phyloP scores from a whole-genome alignment of 1,140 invertebrate species.

The Hermetia illucens region DNA sequence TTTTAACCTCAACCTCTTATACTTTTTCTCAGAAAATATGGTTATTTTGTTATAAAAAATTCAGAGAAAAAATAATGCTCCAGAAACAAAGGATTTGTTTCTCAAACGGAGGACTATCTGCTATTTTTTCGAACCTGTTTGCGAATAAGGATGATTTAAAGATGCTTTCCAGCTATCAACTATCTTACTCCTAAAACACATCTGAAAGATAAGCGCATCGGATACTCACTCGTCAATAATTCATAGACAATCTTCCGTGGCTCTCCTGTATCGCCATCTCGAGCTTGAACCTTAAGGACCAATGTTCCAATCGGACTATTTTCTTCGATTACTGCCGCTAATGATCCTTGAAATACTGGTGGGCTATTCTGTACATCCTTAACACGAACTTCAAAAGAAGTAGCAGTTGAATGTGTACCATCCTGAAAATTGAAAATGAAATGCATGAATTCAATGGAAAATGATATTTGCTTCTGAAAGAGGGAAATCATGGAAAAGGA shows the following conservation, averaged over 20 bases:
- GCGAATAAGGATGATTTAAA: no score
- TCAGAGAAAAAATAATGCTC: no score
- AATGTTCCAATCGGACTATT: conserved; percentile 72
- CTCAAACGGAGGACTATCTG: no score
- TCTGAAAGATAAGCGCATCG: no score
- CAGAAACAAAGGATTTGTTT: no score
- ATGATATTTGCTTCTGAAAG: not conserved
- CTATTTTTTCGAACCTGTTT: no score
- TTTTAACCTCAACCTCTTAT: no score
- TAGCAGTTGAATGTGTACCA: conserved; percentile 54
- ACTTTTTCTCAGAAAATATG: no score
- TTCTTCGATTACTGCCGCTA: conserved; percentile 67
- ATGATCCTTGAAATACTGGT: conserved; percentile 64
- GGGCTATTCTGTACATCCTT: conserved; percentile 71
- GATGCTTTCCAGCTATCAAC: no score
- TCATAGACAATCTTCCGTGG: conserved; percentile 65
- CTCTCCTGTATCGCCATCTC: conserved; percentile 67
- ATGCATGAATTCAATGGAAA: not conserved
- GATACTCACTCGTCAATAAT: conserved; percentile 66
- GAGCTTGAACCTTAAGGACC: conserved; percentile 61
- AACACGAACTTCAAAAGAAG: conserved; percentile 60
- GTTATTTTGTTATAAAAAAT: no score
- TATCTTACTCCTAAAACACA: no score
- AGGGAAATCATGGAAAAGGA: no score
- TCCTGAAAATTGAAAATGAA: conserved; percentile 40